These are phyloP conservation scores for Exephanes ischioxanthus DNA, from an alignment of 2,888 invertebrate species.

Conservation along the genomic window DNA sequence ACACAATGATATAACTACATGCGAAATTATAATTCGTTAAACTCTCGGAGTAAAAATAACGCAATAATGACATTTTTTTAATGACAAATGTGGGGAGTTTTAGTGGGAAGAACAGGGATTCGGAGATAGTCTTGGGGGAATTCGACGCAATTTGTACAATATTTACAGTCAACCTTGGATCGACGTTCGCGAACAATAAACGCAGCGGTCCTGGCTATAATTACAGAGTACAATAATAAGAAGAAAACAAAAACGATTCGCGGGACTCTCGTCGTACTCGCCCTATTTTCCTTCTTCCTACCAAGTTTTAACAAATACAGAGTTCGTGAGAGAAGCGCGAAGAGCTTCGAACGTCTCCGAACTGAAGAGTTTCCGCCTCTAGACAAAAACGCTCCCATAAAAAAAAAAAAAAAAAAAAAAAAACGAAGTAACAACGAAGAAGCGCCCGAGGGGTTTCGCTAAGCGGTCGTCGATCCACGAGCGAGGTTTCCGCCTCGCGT, in stretches of 20 bases:
- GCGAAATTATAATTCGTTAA: conserved; percentile 68
- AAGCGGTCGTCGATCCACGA: conserved; percentile 28
- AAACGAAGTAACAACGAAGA: conserved; percentile 28
- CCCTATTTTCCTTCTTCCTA: not conserved
- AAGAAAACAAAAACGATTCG: conserved; percentile 57
- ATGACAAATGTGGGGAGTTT: conserved; percentile 28
- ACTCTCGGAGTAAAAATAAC: conserved; percentile 70
- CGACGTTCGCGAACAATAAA: conserved; percentile 61
- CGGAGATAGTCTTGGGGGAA: conserved; percentile 35
- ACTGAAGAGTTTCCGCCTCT: too few species aligned
- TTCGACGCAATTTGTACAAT: conserved; percentile 69
- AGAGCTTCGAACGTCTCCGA: too few species aligned
- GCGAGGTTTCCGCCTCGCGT: not conserved
- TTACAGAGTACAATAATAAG: conserved; percentile 55
- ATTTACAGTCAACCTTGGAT: conserved; percentile 67
- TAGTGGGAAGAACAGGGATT: conserved; percentile 2
- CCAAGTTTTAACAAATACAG: conserved; percentile 54
- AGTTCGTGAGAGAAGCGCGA: conserved; percentile 31
- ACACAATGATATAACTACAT: conserved; percentile 64
- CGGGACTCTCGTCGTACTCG: conserved; percentile 46
- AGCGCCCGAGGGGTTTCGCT: conserved; percentile 18
- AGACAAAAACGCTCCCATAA: not conserved
- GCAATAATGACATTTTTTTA: conserved; percentile 62
- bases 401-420: conserved; percentile 62
- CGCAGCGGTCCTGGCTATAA: conserved; percentile 60